Evolutionary conservation across 2,797 vertebrate genomes (phyloP).

Genomic region (Anguilla anguilla): DNA sequence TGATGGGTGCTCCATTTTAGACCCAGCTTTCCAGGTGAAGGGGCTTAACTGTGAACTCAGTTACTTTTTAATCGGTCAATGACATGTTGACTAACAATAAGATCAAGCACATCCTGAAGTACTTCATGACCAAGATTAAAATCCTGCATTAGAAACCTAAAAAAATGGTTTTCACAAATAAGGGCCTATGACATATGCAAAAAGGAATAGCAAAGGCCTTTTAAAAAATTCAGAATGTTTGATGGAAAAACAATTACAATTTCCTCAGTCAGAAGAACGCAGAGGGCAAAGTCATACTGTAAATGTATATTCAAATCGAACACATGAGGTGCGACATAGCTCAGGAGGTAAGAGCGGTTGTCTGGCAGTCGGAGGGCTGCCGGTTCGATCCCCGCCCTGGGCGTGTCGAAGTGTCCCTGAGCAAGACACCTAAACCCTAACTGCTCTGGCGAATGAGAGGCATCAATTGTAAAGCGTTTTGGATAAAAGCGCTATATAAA

Average conservation of each 20-base stretch:
- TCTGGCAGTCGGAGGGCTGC: too few species aligned
- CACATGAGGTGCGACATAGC: background rate
- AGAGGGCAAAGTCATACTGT: background rate
- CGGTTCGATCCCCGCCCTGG: too few species aligned
- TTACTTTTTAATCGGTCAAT: background rate
- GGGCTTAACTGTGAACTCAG: background rate
- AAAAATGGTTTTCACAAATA: background rate
- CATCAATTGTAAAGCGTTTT: too few species aligned
- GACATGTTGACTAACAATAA: background rate
- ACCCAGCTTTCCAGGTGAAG: background rate
- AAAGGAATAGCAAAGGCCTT: background rate
- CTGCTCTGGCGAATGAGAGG: too few species aligned
- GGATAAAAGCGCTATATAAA: too few species aligned
- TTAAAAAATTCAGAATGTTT: background rate
- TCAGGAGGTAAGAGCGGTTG: too few species aligned
- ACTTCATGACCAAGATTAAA: too few species aligned
- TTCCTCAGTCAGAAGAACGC: background rate
- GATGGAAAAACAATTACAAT: background rate
- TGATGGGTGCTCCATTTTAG: background rate
- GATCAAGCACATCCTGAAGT: too few species aligned
- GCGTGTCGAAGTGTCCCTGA: too few species aligned
- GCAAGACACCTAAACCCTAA: too few species aligned
- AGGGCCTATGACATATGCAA: background rate
- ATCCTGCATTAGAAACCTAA: background rate
- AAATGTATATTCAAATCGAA: background rate